A percentile compares a stretch with the other conserved stretches of the same genome.
Evolutionary conservation across 2,113 vertebrate species (phyloP).

Genomic region (Antennarius striatus): DNA sequence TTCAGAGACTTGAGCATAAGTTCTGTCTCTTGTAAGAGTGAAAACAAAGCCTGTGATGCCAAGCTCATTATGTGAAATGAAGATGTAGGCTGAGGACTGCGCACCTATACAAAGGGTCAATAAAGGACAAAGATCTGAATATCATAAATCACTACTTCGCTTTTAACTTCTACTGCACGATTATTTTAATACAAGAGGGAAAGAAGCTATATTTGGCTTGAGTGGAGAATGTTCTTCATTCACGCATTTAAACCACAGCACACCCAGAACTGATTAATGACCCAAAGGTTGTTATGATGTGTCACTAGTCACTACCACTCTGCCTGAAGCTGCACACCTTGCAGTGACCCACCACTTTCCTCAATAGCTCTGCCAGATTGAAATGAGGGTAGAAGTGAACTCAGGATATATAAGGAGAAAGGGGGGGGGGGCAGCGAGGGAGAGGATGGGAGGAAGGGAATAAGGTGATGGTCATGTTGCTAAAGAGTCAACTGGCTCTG

Average conservation of each 20-base stretch:
- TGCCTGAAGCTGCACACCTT: conserved; percentile 21
- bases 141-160: conserved; percentile 54
- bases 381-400: conserved; percentile 33
- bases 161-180: conserved; percentile 5
- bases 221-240: conserved; percentile 30
- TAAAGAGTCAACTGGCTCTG: conserved; percentile 75
- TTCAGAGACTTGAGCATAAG: conserved; percentile 70
- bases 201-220: conserved; percentile 9
- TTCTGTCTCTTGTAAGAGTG: conserved; percentile 66
- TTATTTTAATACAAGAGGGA: conserved; percentile 12
- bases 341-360: conserved; percentile 30
- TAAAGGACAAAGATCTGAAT: conserved; percentile 71
- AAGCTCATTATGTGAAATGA: conserved; percentile 68
- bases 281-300: conserved; percentile 74
- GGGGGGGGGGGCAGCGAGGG: not conserved
- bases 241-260: conserved; percentile 40
- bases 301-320: conserved; percentile 49
- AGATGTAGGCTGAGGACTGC: conserved; percentile 53
- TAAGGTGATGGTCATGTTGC: conserved; percentile 53
- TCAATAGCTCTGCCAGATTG: conserved; percentile 21
- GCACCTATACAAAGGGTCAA: conserved; percentile 68
- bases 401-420: conserved; percentile 14
- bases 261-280: conserved; percentile 78
- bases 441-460: conserved; percentile 38
- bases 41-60: conserved; percentile 69